Base-by-base conservation (phyloP, 2,888 invertebrate genomes). In the Azorinus chamasolen region DNA sequence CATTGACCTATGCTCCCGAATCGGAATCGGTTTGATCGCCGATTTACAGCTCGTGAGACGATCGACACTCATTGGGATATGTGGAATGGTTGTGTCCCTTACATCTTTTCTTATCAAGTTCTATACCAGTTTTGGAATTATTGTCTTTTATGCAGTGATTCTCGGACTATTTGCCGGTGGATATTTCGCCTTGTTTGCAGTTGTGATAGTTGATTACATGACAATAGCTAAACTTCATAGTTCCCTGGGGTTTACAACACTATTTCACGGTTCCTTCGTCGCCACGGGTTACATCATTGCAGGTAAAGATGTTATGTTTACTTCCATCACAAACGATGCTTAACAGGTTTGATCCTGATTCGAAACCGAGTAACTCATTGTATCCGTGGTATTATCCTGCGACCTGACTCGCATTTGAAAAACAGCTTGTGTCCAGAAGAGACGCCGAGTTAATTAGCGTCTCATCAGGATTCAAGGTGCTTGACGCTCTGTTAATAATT, bases 171-270 rank as follows among this genome's bases (percentile, higher is more conserved):
- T 84, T n/a, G 69, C 79, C 2, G 83, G 84, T 1, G 73, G 76
- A 10, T 79, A 85, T 58, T 79, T 79, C 51, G 82, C 82, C 6
- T 58, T 87, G 58, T 73, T 83, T n/a, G 74, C 84, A 6, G 77
- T 84, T 6, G 65, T 84, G 14, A 69, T 85, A 14, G 83, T 83
- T 6, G 85, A 86, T 27, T 82, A 85, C 20, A 66, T 84, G 14
- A 85, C 84, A 1, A 41, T 86, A 24, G 75, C 64, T 1, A 71
- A 79, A 43, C 77, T 87, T 22, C 68, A 84, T 1, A 66, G 71
- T 18, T 70, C 78, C 6, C 54, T 86, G n/a, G 84, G 83, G 0
- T 68, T 87, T n/a, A 68, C 75, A 0, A 66, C 83, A n/a, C 48
- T 84, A 20, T 54, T 82, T 18, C 83, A 79, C 53, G 81, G 85